Conservation (phyloP, 2,113 vertebrate genomes). For the Callopanchax toddi region DNA sequence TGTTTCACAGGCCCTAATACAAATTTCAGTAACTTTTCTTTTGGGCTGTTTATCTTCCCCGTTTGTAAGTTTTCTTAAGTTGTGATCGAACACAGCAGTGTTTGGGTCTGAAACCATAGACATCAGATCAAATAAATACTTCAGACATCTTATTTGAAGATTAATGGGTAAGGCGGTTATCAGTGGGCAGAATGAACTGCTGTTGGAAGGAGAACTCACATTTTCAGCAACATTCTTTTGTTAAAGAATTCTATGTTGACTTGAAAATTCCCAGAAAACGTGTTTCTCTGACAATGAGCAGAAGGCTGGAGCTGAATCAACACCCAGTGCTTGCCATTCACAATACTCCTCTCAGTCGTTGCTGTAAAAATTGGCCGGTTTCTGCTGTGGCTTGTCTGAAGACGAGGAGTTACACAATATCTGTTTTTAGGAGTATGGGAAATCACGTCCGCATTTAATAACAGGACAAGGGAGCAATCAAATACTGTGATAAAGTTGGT, state of each 20-base stretch:
- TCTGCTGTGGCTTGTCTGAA: conserved; percentile 21
- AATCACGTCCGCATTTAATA: conserved; percentile 15
- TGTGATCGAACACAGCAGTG: conserved; percentile 25
- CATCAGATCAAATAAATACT: conserved; percentile 43
- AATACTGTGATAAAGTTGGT: not conserved
- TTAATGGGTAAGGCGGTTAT: conserved; percentile 54
- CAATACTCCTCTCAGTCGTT: conserved; percentile 47
- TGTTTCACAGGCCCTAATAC: not conserved
- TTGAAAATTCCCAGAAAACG: conserved; percentile 63
- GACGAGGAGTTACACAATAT: conserved; percentile 50
- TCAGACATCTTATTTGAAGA: conserved; percentile 38
- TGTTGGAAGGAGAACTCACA: conserved; percentile 40
- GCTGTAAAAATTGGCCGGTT: conserved; percentile 48
- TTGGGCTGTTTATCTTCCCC: conserved; percentile 6
- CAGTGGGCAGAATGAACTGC: conserved; percentile 23
- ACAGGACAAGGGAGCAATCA: conserved; percentile 1
- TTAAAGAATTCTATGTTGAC: conserved; percentile 37
- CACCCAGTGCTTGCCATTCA: conserved; percentile 53
- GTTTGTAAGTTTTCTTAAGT: conserved; percentile 35
- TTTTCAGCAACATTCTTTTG: conserved; percentile 40
- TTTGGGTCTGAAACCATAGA: conserved; percentile 11
- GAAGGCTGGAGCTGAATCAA: conserved; percentile 56
- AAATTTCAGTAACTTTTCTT: not conserved
- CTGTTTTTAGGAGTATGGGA: conserved; percentile 32
- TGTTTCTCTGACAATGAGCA: conserved; percentile 62